Percentiles rank a stretch among this genome's conserved stretches.
These are phyloP conservation scores for Parnassius orleans DNA, from an alignment of 2,888 invertebrate species.

Conservation along the genomic window DNA sequence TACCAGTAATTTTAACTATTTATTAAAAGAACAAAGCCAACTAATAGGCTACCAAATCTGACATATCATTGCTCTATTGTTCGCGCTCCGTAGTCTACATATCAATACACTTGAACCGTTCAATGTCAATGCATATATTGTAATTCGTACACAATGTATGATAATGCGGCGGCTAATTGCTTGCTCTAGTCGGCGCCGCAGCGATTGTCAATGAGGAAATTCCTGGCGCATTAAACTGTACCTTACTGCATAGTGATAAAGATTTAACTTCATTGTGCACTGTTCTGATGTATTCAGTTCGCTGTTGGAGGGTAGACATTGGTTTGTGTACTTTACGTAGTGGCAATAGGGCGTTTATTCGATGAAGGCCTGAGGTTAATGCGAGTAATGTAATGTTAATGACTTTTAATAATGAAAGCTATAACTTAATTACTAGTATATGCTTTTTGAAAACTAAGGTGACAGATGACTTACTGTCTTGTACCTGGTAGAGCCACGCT, in stretches of 20 bases:
- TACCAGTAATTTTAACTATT: too few species aligned
- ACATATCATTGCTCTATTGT: too few species aligned
- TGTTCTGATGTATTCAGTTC: too few species aligned
- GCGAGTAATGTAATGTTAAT: too few species aligned
- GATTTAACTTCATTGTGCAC: too few species aligned
- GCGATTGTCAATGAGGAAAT: neutral
- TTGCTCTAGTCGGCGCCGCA: constrained; percentile 17
- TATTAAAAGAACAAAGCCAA: too few species aligned
- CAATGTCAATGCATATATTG: neutral
- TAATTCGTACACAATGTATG: constrained; percentile 12
- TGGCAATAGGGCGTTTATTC: neutral
- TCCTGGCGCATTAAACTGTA: neutral
- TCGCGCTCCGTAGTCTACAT: neutral
- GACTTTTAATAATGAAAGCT: neutral
- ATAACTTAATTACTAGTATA: neutral
- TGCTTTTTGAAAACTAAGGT: neutral
- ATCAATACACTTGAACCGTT: neutral
- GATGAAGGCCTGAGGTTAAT: too few species aligned
- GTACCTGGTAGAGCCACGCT: too few species aligned
- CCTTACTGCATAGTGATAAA: neutral
- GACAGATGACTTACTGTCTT: too few species aligned
- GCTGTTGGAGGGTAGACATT: neutral
- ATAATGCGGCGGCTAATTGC: constrained; percentile 21
- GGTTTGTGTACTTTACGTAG: neutral
- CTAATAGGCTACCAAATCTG: too few species aligned